Evolutionary conservation across 2,888 invertebrate species (phyloP).

Genomic region (Drepana falcataria): DNA sequence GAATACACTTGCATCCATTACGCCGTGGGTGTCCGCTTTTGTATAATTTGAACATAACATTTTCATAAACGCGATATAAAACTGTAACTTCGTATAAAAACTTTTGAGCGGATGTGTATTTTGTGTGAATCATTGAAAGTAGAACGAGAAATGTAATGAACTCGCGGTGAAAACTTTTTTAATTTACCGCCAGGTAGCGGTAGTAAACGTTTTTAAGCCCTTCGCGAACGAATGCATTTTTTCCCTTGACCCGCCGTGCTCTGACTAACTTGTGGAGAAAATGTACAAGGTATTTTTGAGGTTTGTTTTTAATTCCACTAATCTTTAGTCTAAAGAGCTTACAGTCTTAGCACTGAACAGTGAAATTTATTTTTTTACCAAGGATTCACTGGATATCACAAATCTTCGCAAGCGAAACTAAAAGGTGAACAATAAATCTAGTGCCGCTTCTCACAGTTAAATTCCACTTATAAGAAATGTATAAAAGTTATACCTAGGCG

Average conservation of each 20-base stretch:
- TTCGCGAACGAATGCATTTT: slow-evolving; percentile 20
- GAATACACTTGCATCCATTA: slow-evolving; percentile 1
- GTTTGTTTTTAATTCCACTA: slow-evolving; percentile 9
- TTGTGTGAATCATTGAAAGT: slow-evolving; percentile 18
- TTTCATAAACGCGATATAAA: slow-evolving; percentile 7
- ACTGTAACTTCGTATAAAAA: background rate
- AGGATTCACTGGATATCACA: no score
- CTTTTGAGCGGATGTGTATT: slow-evolving; percentile 9
- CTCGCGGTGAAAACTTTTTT: slow-evolving; percentile 39
- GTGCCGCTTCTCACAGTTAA: no score
- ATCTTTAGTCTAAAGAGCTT: background rate
- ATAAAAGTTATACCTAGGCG: no score
- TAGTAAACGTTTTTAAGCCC: slow-evolving; percentile 25
- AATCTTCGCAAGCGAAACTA: no score
- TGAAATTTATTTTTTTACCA: no score
- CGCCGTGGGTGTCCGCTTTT: background rate
- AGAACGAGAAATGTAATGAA: slow-evolving; percentile 27
- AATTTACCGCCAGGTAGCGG: slow-evolving; percentile 37
- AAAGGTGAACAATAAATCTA: no score
- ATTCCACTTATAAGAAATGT: no score
- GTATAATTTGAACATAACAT: slow-evolving; percentile 11
- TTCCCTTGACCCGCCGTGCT: slow-evolving; percentile 12
- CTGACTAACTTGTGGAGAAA: slow-evolving; percentile 9
- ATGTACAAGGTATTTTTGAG: slow-evolving; percentile 13
- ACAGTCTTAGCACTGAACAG: no score